Evolutionary conservation across 2,797 vertebrate genomes (phyloP).

Genomic region (Hydrocynus forskahlii): DNA sequence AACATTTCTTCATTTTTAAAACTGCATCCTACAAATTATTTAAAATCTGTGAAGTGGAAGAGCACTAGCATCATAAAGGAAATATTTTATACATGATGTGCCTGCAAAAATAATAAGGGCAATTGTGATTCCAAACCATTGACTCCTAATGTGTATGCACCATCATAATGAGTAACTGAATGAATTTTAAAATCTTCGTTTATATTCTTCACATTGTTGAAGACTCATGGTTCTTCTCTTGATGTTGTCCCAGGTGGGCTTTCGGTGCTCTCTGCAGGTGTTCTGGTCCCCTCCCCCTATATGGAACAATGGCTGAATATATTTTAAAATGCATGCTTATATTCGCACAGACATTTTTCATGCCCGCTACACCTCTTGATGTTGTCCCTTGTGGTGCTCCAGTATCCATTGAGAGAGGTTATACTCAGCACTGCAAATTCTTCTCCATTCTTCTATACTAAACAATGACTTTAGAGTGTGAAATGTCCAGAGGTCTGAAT

Average conservation of each 20-base stretch:
- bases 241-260: constrained; percentile 9
- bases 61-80: too few relatives aligned
- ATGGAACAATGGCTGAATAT: background rate
- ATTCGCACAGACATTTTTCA: constrained; percentile 17
- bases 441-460: constrained; percentile 16
- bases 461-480: constrained; percentile 28
- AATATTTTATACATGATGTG: too few relatives aligned
- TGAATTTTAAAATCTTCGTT: constrained; percentile 2
- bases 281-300: background rate
- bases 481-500: constrained; percentile 11
- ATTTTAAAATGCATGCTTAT: constrained; percentile 27
- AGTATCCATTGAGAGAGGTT: constrained; percentile 21
- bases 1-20: too few relatives aligned
- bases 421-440: constrained; percentile 27
- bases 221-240: background rate
- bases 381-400: constrained; percentile 31
- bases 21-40: too few relatives aligned
- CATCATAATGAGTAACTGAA: background rate
- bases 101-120: too few relatives aligned
- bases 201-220: background rate
- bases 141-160: background rate
- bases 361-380: background rate
- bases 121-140: too few relatives aligned
- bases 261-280: background rate
- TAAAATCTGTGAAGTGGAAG: too few relatives aligned